A percentile compares a stretch with the other conserved stretches of the same genome.
Evolutionary conservation across 2,797 vertebrate genomes (phyloP).

Genomic region (Artibeus jamaicensis): DNA sequence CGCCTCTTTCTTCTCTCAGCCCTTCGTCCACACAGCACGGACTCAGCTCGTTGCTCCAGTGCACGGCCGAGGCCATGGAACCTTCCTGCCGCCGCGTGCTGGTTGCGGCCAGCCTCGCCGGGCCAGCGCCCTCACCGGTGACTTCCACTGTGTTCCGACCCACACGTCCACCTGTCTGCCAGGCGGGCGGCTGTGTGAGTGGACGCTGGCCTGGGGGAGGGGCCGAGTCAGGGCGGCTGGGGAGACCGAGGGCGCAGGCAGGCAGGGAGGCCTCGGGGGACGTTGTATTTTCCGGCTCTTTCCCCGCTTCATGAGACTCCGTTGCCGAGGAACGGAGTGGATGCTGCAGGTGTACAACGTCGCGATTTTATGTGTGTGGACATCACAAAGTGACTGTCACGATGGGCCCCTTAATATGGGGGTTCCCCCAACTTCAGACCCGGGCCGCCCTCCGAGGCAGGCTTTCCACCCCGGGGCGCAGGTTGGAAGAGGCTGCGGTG

Average conservation of each 20-base stretch:
- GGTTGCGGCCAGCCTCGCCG: accelerated
- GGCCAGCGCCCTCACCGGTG: too few relatives aligned
- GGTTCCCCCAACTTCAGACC: background rate
- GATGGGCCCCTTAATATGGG: accelerated
- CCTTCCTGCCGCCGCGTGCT: background rate
- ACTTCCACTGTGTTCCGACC: background rate
- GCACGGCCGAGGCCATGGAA: too few relatives aligned
- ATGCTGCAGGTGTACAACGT: accelerated
- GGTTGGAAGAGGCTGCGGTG: accelerated
- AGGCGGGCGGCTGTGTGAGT: background rate
- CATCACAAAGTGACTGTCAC: accelerated
- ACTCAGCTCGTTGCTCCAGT: accelerated
- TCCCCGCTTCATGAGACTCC: accelerated
- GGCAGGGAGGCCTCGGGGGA: accelerated
- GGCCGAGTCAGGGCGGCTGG: background rate
- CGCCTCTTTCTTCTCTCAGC: background rate
- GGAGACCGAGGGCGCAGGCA: background rate
- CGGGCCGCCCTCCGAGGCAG: accelerated
- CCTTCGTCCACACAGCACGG: background rate
- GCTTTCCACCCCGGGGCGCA: accelerated
- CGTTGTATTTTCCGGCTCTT: accelerated
- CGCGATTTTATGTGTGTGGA: accelerated
- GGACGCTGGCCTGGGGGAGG: too few relatives aligned
- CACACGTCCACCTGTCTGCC: background rate
- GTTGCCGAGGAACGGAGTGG: accelerated